Evolutionary conservation across 2,113 vertebrate species (phyloP).

Genomic region (Myodes glareolus): DNA sequence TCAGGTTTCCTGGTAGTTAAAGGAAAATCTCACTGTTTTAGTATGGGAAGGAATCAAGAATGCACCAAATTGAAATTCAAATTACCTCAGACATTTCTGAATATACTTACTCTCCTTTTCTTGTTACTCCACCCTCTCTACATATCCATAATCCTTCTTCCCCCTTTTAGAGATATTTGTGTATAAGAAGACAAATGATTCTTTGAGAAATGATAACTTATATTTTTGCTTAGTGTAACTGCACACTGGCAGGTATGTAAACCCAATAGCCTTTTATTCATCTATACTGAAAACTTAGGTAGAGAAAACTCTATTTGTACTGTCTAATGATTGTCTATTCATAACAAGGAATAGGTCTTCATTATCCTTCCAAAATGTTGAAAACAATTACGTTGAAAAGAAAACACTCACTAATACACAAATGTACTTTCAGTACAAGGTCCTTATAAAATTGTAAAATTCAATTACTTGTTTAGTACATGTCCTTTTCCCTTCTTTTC

Average conservation of each 20-base stretch:
- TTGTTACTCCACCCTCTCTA: no score
- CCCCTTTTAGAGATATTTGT: neutral
- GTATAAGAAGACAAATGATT: neutral
- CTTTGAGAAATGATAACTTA: neutral
- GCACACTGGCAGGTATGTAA: neutral
- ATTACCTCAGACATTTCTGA: neutral
- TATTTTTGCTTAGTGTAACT: neutral
- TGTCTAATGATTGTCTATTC: neutral
- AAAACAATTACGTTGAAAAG: neutral
- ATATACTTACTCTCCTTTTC: neutral
- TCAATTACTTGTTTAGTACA: neutral
- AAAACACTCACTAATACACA: neutral
- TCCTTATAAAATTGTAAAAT: neutral
- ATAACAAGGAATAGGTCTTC: neutral
- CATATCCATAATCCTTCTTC: neutral
- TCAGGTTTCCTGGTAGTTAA: slow-evolving; percentile 20
- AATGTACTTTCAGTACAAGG: neutral
- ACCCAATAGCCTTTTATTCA: neutral
- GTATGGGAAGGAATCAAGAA: neutral
- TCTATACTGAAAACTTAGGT: neutral
- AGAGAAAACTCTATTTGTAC: neutral
- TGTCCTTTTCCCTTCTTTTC: neutral
- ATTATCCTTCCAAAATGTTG: neutral
- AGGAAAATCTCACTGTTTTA: neutral
- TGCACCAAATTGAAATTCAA: slow-evolving; percentile 29